Percentiles rank a stretch among this genome's conserved stretches.
These are phyloP conservation scores for Cylindroiulus punctatus DNA, from an alignment of 2,888 invertebrate species.

Conservation along the genomic window DNA sequence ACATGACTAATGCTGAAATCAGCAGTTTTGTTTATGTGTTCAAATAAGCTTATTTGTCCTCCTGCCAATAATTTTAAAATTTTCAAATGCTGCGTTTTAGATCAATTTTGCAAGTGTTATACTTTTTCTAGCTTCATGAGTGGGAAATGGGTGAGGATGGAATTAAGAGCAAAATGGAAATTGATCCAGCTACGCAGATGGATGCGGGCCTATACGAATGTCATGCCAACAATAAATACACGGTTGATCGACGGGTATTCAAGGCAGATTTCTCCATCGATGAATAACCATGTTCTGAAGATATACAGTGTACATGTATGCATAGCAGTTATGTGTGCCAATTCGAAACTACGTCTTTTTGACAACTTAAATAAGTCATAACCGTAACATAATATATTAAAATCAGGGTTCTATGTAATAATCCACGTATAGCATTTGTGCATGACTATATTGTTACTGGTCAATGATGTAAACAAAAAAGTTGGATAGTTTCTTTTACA, in stretches of 20 bases:
- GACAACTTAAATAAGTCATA: not conserved
- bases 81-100: not conserved
- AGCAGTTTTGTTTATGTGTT: not conserved
- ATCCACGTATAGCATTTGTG: not conserved
- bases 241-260: conserved; percentile 88
- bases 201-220: conserved; percentile 95
- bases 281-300: conserved; percentile 51
- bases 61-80: no score
- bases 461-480: conserved; percentile 3
- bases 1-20: not conserved
- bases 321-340: not conserved
- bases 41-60: no score
- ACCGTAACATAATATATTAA: not conserved
- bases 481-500: conserved; percentile 19
- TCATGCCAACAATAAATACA: conserved; percentile 88
- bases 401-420: not conserved
- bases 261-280: conserved; percentile 87
- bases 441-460: not conserved
- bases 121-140: conserved; percentile 78
- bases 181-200: conserved; percentile 95
- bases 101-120: not conserved
- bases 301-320: no score
- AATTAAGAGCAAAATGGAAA: conserved; percentile 92
- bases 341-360: not conserved
- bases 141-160: conserved; percentile 84